Evolutionary conservation across 2,888 invertebrate species (phyloP).

Genomic region (Brachypalpus laphriformis): DNA sequence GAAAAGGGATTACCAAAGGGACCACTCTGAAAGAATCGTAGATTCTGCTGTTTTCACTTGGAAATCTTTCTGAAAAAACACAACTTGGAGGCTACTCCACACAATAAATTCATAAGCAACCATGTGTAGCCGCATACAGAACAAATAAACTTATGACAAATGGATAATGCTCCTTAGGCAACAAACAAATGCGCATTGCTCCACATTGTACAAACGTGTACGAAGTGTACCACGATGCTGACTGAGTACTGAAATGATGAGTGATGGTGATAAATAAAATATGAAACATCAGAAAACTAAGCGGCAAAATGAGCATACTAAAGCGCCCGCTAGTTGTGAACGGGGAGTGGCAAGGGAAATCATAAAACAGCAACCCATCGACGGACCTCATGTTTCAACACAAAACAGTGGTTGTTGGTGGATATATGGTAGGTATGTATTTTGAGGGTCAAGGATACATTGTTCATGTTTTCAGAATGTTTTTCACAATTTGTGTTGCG

Average conservation of each 20-base stretch:
- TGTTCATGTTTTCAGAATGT: not conserved
- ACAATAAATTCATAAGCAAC: not conserved
- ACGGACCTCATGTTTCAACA: not conserved
- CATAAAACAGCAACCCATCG: not conserved
- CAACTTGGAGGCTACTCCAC: not conserved
- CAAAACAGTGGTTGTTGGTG: not conserved
- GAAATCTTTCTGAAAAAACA: not conserved
- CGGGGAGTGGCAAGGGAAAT: slow-evolving; percentile 15
- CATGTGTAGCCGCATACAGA: not conserved
- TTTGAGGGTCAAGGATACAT: slow-evolving; percentile 26
- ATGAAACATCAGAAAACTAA: slow-evolving; percentile 5
- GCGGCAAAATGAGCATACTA: not conserved
- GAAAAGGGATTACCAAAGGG: not conserved
- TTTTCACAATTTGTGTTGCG: not conserved
- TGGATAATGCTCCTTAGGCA: slow-evolving; percentile 13
- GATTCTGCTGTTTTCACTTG: not conserved
- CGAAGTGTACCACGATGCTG: not conserved
- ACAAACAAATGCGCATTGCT: not conserved
- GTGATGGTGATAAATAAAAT: slow-evolving; percentile 13
- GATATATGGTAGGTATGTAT: too few relatives aligned
- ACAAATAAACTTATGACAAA: slow-evolving; percentile 19
- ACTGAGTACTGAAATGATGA: not conserved
- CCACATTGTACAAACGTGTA: not conserved
- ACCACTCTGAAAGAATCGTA: not conserved
- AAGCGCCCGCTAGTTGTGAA: not conserved